Evolutionary conservation across 2,888 invertebrate genomes (phyloP).

Genomic region (Drosophila quinaria): DNA sequence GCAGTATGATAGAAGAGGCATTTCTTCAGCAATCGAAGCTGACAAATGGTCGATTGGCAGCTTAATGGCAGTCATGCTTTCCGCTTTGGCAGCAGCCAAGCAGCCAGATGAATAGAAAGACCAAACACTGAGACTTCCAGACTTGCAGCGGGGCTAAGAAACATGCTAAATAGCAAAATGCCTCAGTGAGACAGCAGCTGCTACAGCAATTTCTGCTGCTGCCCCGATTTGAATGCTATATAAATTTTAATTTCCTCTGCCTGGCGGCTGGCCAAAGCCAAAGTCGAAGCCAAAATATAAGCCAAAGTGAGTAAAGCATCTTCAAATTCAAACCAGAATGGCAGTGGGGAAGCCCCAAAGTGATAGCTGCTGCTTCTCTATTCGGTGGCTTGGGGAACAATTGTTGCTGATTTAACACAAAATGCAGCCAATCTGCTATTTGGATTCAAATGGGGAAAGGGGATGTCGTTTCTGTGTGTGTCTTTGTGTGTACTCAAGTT

Average conservation of each 20-base stretch:
- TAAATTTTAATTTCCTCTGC: slow-evolving; percentile 76
- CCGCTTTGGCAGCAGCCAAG: slow-evolving; percentile 58
- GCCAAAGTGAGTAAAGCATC: slow-evolving; percentile 44
- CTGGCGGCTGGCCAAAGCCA: slow-evolving; percentile 65
- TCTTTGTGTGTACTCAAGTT: slow-evolving; percentile 1
- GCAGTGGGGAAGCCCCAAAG: slow-evolving; percentile 52
- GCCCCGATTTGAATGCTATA: slow-evolving; percentile 58
- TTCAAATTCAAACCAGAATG: slow-evolving; percentile 32
- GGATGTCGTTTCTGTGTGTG: slow-evolving; percentile 19
- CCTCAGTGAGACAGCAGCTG: slow-evolving; percentile 52
- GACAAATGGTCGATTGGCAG: slow-evolving; percentile 78
- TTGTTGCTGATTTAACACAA: slow-evolving; percentile 78
- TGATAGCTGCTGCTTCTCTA: slow-evolving; percentile 56
- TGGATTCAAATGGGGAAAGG: slow-evolving; percentile 16
- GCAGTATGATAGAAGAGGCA: slow-evolving; percentile 44
- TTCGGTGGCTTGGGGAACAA: slow-evolving; percentile 62
- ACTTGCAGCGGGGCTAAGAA: slow-evolving; percentile 39
- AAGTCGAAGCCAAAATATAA: slow-evolving; percentile 13
- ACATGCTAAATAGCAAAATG: slow-evolving; percentile 70
- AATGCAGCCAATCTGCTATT: slow-evolving; percentile 70
- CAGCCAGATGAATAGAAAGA: slow-evolving; percentile 14
- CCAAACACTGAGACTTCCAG: slow-evolving; percentile 1
- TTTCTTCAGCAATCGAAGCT: slow-evolving; percentile 57
- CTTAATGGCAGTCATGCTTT: slow-evolving; percentile 74
- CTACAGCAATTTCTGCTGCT: slow-evolving; percentile 57